Conservation (phyloP, 2,113 vertebrate genomes). For the Heterochromis multidens region DNA sequence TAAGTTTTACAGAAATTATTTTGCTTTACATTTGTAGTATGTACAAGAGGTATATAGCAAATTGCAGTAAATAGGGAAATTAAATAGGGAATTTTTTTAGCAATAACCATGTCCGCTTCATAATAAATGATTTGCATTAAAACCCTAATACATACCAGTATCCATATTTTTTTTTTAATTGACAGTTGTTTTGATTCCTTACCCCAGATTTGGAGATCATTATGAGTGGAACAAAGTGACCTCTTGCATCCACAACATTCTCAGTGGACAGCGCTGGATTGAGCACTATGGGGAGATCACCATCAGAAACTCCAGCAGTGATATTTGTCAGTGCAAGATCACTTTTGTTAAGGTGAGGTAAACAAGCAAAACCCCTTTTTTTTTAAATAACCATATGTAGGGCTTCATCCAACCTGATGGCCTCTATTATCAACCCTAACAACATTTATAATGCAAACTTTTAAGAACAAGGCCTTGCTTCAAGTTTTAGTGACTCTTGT, state of each 20-base stretch:
- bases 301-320: slow-evolving; percentile 86
- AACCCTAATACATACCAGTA: neutral
- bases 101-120: neutral
- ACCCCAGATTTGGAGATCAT: slow-evolving; percentile 83
- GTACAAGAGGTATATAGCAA: neutral
- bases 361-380: neutral
- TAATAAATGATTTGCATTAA: neutral
- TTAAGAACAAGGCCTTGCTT: neutral
- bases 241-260: slow-evolving; percentile 97
- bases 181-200: neutral
- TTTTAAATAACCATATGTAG: neutral
- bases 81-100: neutral
- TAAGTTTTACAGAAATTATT: neutral
- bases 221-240: slow-evolving; percentile 99
- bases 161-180: neutral
- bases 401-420: neutral
- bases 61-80: too few species aligned
- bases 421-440: neutral
- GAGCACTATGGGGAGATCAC: slow-evolving; percentile 97
- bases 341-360: slow-evolving; percentile 92
- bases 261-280: slow-evolving; percentile 97
- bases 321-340: slow-evolving; percentile 90
- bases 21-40: neutral
- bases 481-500: neutral
- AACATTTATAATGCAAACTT: neutral